Conservation (phyloP, 2,113 vertebrate genomes). For the Crotalus tigris region DNA sequence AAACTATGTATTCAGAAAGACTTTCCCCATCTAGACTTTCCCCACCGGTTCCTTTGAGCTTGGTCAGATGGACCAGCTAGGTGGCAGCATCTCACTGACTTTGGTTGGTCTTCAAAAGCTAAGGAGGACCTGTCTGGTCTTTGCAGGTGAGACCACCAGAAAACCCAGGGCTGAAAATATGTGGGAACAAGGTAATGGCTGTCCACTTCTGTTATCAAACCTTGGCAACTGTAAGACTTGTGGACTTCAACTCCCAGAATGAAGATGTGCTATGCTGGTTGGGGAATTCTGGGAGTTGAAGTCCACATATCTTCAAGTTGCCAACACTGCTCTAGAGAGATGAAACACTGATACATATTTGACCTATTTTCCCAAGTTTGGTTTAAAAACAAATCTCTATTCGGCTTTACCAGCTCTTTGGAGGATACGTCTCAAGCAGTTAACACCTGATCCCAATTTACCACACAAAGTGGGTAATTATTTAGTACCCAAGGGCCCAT, state of each 20-base stretch:
- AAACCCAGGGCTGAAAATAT: background rate
- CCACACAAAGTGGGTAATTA: slow-evolving; percentile 83
- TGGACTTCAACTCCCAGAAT: background rate
- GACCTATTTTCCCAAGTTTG: slow-evolving; percentile 64
- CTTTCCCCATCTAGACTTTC: background rate
- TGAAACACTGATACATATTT: slow-evolving; percentile 35
- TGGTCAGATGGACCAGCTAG: background rate
- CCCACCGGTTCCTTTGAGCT: background rate
- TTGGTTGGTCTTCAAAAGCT: background rate
- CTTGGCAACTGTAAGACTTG: background rate
- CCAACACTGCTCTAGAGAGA: background rate
- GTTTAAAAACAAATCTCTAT: slow-evolving; percentile 66
- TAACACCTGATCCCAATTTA: slow-evolving; percentile 85
- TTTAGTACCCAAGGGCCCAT: slow-evolving; percentile 79
- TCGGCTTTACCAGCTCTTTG: slow-evolving; percentile 66
- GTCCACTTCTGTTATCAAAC: background rate
- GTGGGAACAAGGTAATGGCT: background rate
- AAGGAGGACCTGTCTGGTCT: background rate
- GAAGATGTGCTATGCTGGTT: background rate
- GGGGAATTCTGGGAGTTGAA: background rate
- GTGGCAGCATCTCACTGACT: background rate
- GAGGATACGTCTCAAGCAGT: slow-evolving; percentile 81
- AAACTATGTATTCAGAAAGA: background rate
- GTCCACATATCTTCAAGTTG: background rate
- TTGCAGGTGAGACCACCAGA: background rate